A percentile compares a stretch with the other conserved stretches of the same genome.
Conservation (phyloP, 2,888 invertebrate genomes). For the Euproctis similis region DNA sequence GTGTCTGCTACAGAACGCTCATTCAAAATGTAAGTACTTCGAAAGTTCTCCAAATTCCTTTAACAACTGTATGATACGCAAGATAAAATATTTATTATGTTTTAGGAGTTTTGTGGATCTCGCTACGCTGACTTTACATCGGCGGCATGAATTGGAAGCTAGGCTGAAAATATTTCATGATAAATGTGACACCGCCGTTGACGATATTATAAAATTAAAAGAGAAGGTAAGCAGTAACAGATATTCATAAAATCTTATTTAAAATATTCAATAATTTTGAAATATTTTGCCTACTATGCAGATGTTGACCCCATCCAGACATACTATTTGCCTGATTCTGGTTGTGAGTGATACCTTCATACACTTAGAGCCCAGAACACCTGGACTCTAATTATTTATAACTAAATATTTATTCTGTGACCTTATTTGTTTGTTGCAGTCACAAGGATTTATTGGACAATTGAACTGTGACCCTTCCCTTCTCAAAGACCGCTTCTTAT, state of each 20-base stretch:
- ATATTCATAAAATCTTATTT: not conserved
- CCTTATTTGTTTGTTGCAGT: slow-evolving; percentile 36
- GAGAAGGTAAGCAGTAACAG: slow-evolving; percentile 39
- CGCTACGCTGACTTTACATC: slow-evolving; percentile 53
- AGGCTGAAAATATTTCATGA: slow-evolving; percentile 44
- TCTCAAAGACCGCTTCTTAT: slow-evolving; percentile 53
- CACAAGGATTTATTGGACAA: slow-evolving; percentile 40
- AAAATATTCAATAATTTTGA: no score
- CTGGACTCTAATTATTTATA: no score
- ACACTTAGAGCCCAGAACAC: no score
- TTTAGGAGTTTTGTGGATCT: slow-evolving; percentile 64
- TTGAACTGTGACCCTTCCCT: slow-evolving; percentile 57
- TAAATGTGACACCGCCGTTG: slow-evolving; percentile 55
- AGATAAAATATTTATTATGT: slow-evolving; percentile 3
- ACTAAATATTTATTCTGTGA: no score
- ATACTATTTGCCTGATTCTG: no score
- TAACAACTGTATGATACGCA: not conserved
- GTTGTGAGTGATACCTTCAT: no score
- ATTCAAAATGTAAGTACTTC: slow-evolving; percentile 29
- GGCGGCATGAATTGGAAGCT: slow-evolving; percentile 55
- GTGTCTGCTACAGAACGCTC: not conserved
- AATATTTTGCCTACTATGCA: no score
- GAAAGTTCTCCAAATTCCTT: no score
- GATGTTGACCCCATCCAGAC: no score
- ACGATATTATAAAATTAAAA: slow-evolving; percentile 50